Evolutionary conservation across 2,888 invertebrate genomes (phyloP), one percentile per base, ranked within the genome.

Genomic region (Drosophila kambysellisi): DNA sequence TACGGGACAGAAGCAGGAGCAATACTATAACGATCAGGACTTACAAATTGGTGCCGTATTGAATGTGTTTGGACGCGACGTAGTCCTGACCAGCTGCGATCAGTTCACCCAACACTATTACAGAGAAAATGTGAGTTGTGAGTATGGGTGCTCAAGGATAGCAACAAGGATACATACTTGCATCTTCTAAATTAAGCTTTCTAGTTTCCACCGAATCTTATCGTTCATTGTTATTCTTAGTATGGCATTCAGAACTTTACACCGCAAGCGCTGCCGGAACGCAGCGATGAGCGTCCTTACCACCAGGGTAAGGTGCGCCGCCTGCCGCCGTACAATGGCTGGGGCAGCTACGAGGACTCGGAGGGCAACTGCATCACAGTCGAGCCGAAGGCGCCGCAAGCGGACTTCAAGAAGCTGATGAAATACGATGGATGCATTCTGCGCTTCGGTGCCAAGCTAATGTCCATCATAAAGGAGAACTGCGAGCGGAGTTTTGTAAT

Each of bases 271-370:
- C 67, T 89, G 54, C 93, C 93, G 0, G 74, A 69, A 5, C 79
- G 85, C 9, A 79, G 75, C 4, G 89, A 91, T 57, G 87, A 90
- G 9, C 89, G 84, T 9, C 56, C 66, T 12, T 35, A 66, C 67
- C 29, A 75, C 7, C 78, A 76, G 6, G 72, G 74, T 25, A 29
- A 82, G 33, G 39, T 60, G 33, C 64, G 92, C 48, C 87, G 92
- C 1, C 91, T 96, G 52, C 98, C 98, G 0, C 98, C 98, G 0
- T 98, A 97, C 95, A 98, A 98, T 91, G 98, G 98, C 4, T 98
- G 96, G 93, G 98, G 98, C 0, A 95, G 96, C 0, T 96, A 97
- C 90, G 97, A 97, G 73, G 98, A 98, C 91, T 98, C 98, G 0
- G 96, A 97, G 11, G 96, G 96, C 80, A 98, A 98, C 91, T 98